Conservation (phyloP, 2,113 vertebrate species). For the Aldabrachelys gigantea region DNA sequence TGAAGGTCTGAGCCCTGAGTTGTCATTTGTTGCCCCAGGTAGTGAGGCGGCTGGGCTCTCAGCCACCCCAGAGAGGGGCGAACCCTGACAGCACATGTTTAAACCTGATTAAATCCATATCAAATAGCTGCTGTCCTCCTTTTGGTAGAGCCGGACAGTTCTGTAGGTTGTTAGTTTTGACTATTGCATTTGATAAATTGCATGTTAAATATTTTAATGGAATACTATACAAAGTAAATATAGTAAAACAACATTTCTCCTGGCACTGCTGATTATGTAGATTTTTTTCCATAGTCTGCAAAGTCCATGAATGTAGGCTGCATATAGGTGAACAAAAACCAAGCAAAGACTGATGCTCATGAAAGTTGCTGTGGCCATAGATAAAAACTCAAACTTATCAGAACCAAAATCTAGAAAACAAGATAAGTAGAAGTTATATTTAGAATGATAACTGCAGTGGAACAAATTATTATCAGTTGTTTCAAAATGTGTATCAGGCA, state of each 20-base stretch:
- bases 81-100: too few species aligned
- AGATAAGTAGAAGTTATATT: slow-evolving; percentile 33
- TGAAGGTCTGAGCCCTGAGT: too few species aligned
- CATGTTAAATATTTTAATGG: background rate
- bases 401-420: background rate
- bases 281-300: background rate
- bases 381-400: background rate
- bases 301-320: background rate
- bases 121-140: too few species aligned
- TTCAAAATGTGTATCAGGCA: background rate
- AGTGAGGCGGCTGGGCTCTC: too few species aligned
- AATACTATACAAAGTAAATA: accelerated
- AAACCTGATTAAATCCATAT: too few species aligned
- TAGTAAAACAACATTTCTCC: background rate
- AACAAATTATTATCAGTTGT: background rate
- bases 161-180: background rate
- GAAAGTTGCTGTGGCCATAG: background rate
- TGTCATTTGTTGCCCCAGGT: too few species aligned
- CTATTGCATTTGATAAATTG: background rate
- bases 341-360: background rate
- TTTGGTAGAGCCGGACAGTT: background rate
- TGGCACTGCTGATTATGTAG: too few species aligned
- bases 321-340: background rate
- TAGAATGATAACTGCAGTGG: background rate
- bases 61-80: too few species aligned